These are phyloP conservation scores for Pseudococcus jackbeardsleyi DNA, from an alignment of 2,888 invertebrate genomes.

Conservation along the genomic window DNA sequence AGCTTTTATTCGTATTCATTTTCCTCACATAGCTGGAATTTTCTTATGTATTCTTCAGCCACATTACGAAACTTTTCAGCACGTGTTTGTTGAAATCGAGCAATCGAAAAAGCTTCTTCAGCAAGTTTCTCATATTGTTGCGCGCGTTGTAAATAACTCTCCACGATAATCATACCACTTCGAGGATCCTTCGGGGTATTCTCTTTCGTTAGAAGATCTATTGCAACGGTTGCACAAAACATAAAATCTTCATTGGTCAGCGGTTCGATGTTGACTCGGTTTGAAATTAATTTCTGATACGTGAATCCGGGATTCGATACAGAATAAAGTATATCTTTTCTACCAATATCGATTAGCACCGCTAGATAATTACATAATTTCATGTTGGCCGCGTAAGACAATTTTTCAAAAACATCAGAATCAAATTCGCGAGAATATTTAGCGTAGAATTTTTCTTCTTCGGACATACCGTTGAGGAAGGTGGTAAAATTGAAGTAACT, in stretches of 20 bases:
- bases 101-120: no score
- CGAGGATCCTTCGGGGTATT: neutral
- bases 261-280: neutral
- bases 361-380: neutral
- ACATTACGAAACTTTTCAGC: no score
- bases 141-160: neutral
- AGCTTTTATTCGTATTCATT: no score
- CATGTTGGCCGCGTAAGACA: neutral
- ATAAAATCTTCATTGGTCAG: neutral
- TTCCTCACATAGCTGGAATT: no score
- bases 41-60: no score
- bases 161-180: neutral
- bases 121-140: no score
- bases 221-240: neutral
- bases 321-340: no score
- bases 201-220: neutral
- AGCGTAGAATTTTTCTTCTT: neutral
- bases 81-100: no score
- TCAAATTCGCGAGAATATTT: neutral
- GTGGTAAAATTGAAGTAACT: neutral
- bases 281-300: neutral
- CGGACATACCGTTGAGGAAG: neutral
- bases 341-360: neutral
- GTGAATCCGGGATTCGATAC: neutral
- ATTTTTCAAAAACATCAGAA: neutral